Percentiles rank a stretch among this genome's conserved stretches.
Conservation (phyloP, 2,113 vertebrate genomes). For the Tychaedon coryphoeus region DNA sequence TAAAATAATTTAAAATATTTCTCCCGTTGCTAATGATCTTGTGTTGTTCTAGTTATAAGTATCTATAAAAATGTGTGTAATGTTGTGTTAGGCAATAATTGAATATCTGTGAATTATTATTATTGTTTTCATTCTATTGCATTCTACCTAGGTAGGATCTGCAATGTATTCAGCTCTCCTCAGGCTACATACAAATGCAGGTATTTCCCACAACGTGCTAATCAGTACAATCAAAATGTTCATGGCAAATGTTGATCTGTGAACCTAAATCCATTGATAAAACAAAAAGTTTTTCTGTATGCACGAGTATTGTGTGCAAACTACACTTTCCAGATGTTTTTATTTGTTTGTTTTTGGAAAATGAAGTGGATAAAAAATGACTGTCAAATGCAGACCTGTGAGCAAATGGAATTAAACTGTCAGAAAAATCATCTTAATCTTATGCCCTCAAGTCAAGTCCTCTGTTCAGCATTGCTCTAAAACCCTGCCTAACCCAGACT, state of each 20-base stretch:
- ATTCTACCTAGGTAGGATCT: not conserved
- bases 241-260: accelerated
- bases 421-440: constrained; percentile 1
- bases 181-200: not conserved
- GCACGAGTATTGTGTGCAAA: accelerated
- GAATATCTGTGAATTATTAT: constrained; percentile 36
- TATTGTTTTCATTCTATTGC: constrained; percentile 10
- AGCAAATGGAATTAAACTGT: not conserved
- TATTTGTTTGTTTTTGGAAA: not conserved
- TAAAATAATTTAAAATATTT: constrained; percentile 14
- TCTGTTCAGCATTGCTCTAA: not conserved
- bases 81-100: constrained; percentile 6
- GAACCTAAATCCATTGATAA: not conserved
- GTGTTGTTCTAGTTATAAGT: not conserved
- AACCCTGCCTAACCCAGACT: not conserved
- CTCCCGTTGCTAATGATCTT: not conserved
- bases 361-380: not conserved
- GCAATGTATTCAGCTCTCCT: not conserved
- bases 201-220: not conserved
- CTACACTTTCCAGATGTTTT: not conserved
- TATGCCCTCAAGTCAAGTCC: not conserved
- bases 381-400: not conserved
- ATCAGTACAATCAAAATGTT: not conserved
- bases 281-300: not conserved
- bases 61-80: constrained; percentile 18